Conservation (phyloP, 2,113 vertebrate genomes). For the Rhinolophus sinicus region DNA sequence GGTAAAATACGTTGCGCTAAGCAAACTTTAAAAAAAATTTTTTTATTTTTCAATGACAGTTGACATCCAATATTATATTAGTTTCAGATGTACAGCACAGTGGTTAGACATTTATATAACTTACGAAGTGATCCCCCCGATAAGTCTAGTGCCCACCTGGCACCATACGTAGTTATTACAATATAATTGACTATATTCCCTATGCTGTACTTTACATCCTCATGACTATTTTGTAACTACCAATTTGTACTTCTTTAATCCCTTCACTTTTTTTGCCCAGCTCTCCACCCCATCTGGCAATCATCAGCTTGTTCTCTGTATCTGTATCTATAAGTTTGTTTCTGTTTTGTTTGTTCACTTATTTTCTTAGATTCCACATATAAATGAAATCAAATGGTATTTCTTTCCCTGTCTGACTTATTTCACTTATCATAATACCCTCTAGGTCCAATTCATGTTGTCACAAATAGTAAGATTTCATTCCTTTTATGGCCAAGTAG, state of each 20-base stretch:
- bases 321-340: not conserved
- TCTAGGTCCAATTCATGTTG: not conserved
- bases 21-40: not conserved
- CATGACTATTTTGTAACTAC: too few relatives aligned
- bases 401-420: not conserved
- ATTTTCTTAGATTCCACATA: not conserved
- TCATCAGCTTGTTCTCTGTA: not conserved
- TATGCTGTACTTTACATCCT: too few relatives aligned
- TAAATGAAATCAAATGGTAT: not conserved
- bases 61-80: not conserved
- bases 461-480: not conserved
- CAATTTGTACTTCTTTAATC: not conserved
- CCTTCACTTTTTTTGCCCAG: too few relatives aligned
- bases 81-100: not conserved
- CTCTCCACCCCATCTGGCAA: not conserved
- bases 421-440: not conserved
- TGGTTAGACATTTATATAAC: too few relatives aligned
- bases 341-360: not conserved
- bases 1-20: not conserved
- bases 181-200: not conserved
- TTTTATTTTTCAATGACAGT: not conserved
- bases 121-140: not conserved
- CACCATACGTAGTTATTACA: too few relatives aligned
- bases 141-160: not conserved
- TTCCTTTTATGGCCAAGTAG: not conserved